Evolutionary conservation across 1,140 invertebrate genomes (phyloP), one percentile per base, ranked within the genome.

Genomic region (Meloidogyne hapla): DNA sequence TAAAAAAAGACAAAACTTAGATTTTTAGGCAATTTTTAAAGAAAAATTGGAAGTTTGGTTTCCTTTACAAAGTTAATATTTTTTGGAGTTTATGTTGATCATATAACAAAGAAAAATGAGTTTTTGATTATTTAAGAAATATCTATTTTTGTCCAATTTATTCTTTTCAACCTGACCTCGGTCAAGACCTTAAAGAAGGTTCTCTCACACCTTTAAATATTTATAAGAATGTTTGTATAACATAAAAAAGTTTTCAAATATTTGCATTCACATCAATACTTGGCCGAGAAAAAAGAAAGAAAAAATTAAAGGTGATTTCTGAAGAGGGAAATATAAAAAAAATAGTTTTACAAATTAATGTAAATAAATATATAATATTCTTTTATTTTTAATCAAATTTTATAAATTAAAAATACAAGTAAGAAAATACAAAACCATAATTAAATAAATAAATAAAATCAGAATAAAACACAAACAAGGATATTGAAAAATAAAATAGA

Each of bases 171-270:
- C 48, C 48, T 56, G 48, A 56, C 48, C 48, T 56, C 48, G 48
- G 48, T 56, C 48, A 56, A 56, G 18, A 56, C 48, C 6, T 56
- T 56, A 56, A 56, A 56, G 48, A 56, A 56, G 48, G 48, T 56
- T 56, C 48, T 56, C 48, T 56, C 48, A 56, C 48, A 56, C 48
- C 48, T 56, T 56, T 56, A 56, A 56, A 56, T n/a, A 56, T 56
- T n/a, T 56, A n/a, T 56, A 56, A 56, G 48, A 56, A 56, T 56
- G n/a, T 56, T 56, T 56, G 48, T n/a, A 56, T n/a, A 56, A 56
- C 48, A 56, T 56, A 56, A 56, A 56, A 56, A 56, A 5, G 48
- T n/a, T 56, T 56, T 21, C 48, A 56, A 56, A 56, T 56, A 56
- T 56, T 56, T 56, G 48, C 18, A 6, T 56, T 56, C 48, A 56